A percentile compares a stretch with the other conserved stretches of the same genome.
phyloP scores from a whole-genome alignment of 2,113 vertebrate species.

The Callipepla californica region DNA sequence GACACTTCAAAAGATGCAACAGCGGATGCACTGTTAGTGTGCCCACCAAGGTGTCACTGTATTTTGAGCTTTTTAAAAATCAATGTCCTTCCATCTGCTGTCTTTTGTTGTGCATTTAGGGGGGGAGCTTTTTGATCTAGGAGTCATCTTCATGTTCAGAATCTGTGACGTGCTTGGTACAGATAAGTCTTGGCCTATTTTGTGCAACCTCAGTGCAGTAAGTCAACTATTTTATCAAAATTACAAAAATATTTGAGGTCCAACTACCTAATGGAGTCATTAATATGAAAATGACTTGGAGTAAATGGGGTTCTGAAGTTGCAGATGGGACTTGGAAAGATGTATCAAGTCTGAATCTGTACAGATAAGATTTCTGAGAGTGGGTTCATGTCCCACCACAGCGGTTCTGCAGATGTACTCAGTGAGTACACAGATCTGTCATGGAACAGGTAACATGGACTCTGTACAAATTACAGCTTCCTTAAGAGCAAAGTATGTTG shows the following conservation, averaged over 20 bases:
- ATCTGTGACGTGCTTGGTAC: background rate
- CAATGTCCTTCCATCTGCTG: background rate
- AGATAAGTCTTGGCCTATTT: background rate
- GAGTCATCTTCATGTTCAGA: background rate
- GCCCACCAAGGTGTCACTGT: background rate
- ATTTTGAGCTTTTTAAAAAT: background rate
- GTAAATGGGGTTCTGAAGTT: background rate
- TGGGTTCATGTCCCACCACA: background rate
- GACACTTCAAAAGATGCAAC: background rate
- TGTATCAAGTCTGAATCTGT: background rate
- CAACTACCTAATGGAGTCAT: background rate
- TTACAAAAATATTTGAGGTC: background rate
- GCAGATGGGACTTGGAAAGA: background rate
- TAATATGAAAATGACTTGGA: background rate
- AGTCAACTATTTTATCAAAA: background rate
- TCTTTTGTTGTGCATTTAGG: background rate
- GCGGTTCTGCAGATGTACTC: background rate
- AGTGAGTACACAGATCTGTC: background rate
- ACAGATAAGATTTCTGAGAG: background rate
- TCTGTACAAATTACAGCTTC: background rate
- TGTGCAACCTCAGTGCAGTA: background rate
- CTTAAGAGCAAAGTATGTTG: too few species aligned
- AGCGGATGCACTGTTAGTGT: background rate
- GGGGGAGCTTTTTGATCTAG: background rate
- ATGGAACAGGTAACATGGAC: background rate